Base-by-base conservation (phyloP, 2,888 invertebrate genomes). In the Luperina nickerlii region DNA sequence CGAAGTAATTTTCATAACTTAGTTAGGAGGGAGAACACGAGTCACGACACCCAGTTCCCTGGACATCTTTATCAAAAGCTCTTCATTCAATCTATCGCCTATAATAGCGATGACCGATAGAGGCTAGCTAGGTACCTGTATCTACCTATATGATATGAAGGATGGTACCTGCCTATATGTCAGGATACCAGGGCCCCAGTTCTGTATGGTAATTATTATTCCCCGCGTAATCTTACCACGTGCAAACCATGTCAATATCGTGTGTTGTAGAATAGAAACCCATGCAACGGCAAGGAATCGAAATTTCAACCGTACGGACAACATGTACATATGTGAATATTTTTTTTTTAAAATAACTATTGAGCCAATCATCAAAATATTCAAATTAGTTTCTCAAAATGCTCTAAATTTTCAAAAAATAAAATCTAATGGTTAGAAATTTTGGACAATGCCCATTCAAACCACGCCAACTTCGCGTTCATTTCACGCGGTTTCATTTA, bases 1-100 rank as follows among this genome's bases (percentile, higher is more conserved):
- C 78, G 67, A 45, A 76, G 78, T 75, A n/a, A 66, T 83, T 79
- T 84, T 75, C 74, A 77, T 80, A 86, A 69, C 69, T 79, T 71
- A 24, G 51, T 70, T 73, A 79, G 51, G 45, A 42, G 18, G 20
- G 51, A 65, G 45, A 42, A 54, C 42, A 54, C 57, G 9, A 11
- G n/a, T 24, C 18, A 15, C 11, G 48, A 45, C 27, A 66, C 60
- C 66, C 32, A 60, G 32, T 66, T 66, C 9, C 66, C 13, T 51
- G 66, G 45, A 84, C 54, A 66, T 78, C 60, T 78, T 62, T 48
- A 71, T 71, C 27, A 27, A 27, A 76, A 76, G 76, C 24, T 83
- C 9, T 20, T 70, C 7, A 15, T 70, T 63, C 8, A 38, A n/a
- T 38, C 7, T 67, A 11, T 74, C 18, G 18, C 13, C 3, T 60